These are phyloP conservation scores for Tanypteryx hageni DNA, from an alignment of 2,888 invertebrate genomes.

Conservation along the genomic window DNA sequence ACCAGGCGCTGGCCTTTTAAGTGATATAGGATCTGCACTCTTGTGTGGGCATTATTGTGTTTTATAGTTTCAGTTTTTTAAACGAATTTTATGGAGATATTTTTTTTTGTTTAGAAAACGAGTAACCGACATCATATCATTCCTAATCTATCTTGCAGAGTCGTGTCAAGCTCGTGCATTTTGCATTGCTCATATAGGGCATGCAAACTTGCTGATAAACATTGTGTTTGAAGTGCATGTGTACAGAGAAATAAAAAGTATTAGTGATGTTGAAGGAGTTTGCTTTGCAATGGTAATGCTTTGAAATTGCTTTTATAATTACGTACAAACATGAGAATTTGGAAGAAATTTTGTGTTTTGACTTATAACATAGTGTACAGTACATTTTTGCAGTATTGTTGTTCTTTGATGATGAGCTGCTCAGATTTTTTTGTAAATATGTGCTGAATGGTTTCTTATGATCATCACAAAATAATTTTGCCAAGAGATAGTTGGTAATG, in stretches of 20 bases:
- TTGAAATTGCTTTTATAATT: conserved; percentile 59
- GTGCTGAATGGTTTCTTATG: conserved; percentile 49
- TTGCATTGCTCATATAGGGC: conserved; percentile 18
- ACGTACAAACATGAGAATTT: conserved; percentile 39
- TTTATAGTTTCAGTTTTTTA: conserved; percentile 36
- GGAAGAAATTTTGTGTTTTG: conserved; percentile 51
- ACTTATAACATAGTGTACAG: conserved; percentile 55
- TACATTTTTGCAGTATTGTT: conserved; percentile 39
- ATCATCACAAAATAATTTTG: conserved; percentile 56
- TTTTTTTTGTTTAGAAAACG: conserved; percentile 18
- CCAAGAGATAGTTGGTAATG: conserved; percentile 45
- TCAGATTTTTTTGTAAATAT: conserved; percentile 53
- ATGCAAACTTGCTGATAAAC: background rate
- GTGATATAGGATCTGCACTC: conserved; percentile 55
- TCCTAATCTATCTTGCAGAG: conserved; percentile 58
- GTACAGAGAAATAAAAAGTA: conserved; percentile 54
- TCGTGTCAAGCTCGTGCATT: conserved; percentile 28
- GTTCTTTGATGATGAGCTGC: conserved; percentile 43
- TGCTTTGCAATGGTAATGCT: conserved; percentile 53
- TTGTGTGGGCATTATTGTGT: conserved; percentile 38
- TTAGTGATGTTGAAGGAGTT: conserved; percentile 57
- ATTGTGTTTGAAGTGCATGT: conserved; percentile 43
- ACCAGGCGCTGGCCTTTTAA: conserved; percentile 30
- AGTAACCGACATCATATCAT: conserved; percentile 52
- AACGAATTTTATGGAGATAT: conserved; percentile 38